A percentile compares a stretch with the other conserved stretches of the same genome.
phyloP scores from a whole-genome alignment of 2,888 invertebrate species.

The Euzetes globulus region DNA sequence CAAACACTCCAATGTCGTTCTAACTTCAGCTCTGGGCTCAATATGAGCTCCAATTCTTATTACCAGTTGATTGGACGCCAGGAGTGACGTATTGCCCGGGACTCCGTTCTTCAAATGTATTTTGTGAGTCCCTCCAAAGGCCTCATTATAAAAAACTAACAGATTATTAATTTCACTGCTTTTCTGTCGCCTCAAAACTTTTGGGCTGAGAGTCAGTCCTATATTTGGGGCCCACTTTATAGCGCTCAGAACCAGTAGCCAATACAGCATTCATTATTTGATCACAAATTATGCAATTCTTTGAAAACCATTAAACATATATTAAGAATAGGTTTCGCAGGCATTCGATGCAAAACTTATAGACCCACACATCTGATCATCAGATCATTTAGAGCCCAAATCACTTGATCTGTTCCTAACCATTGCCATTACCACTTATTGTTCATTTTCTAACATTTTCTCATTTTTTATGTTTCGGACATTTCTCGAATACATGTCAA shows the following conservation, averaged over 20 bases:
- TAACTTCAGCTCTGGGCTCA: not conserved
- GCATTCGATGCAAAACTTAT: not conserved
- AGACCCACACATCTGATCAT: too few relatives aligned
- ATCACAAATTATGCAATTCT: not conserved
- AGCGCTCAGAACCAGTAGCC: constrained; percentile 11
- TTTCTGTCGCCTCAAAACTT: constrained; percentile 9
- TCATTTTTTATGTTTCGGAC: too few relatives aligned
- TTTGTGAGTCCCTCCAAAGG: not conserved
- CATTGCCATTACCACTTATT: too few relatives aligned
- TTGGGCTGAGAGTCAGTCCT: not conserved
- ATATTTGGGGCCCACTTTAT: not conserved
- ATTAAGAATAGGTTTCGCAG: not conserved
- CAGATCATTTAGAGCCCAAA: too few relatives aligned
- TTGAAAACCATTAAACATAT: not conserved
- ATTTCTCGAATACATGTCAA: too few relatives aligned
- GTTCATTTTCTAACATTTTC: too few relatives aligned
- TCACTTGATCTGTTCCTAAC: too few relatives aligned
- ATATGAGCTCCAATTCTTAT: constrained; percentile 4
- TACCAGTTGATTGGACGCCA: not conserved
- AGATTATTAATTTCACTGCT: constrained; percentile 5
- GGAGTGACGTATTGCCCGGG: constrained; percentile 6
- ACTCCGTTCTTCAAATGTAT: not conserved
- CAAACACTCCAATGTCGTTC: constrained; percentile 4
- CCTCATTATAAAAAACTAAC: constrained; percentile 11
- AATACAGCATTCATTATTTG: not conserved